Conservation (phyloP, 30 jellyfish, hydroid and myxozoan genomes). For the Chrysaora quinquecirrha region DNA sequence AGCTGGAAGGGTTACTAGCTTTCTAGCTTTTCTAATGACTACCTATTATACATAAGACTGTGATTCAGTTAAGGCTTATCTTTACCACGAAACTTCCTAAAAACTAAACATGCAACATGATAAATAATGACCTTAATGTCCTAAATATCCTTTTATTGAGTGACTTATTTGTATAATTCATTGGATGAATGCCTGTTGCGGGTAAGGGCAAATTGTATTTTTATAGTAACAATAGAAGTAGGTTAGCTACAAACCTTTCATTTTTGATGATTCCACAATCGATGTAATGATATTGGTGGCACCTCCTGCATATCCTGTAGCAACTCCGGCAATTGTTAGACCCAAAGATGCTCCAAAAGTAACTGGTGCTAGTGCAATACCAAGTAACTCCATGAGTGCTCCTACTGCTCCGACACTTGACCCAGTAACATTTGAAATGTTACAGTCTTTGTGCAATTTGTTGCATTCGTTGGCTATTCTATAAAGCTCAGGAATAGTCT, state of each 20-base stretch:
- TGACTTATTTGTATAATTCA: too few species aligned
- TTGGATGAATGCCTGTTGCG: not conserved
- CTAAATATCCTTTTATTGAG: too few species aligned
- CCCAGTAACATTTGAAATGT: constrained; percentile 51
- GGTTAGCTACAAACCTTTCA: constrained; percentile 3
- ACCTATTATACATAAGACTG: too few species aligned
- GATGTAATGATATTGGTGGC: constrained; percentile 46
- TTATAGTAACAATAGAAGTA: not conserved
- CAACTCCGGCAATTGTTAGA: constrained; percentile 41
- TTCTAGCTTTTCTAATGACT: too few species aligned
- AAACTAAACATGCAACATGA: too few species aligned
- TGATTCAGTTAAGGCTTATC: too few species aligned
- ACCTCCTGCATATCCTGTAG: constrained; percentile 46
- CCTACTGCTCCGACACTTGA: constrained; percentile 63
- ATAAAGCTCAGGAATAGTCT: constrained; percentile 8
- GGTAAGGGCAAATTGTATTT: not conserved
- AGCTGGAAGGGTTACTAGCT: too few species aligned
- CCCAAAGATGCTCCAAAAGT: constrained; percentile 38
- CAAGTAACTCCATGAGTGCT: constrained; percentile 36
- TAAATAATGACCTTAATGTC: too few species aligned
- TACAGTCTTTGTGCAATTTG: constrained; percentile 32
- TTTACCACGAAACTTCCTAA: too few species aligned
- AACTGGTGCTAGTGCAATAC: constrained; percentile 34
- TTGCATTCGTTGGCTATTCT: constrained; percentile 33
- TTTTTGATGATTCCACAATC: constrained; percentile 34